These are phyloP conservation scores for Cololabis saira DNA, from an alignment of 2,113 vertebrate species.

Conservation along the genomic window DNA sequence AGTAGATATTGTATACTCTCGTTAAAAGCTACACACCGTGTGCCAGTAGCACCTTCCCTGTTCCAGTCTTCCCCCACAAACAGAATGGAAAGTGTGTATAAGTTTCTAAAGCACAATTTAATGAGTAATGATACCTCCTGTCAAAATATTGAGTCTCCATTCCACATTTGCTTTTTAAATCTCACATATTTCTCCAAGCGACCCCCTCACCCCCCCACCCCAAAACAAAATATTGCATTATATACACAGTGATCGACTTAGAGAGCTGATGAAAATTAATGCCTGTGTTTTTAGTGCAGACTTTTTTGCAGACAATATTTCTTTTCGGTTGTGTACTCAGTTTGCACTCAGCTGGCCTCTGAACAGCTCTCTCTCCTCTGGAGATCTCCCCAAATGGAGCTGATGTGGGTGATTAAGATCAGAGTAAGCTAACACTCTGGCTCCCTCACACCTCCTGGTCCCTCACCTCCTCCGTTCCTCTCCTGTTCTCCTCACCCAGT, in stretches of 20 bases:
- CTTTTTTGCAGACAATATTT: conserved; percentile 62
- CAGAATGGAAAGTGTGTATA: conserved; percentile 56
- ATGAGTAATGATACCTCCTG: conserved; percentile 69
- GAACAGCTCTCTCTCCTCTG: conserved; percentile 58
- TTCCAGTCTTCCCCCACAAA: conserved; percentile 21
- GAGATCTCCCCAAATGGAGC: conserved; percentile 65
- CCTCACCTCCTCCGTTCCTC: conserved; percentile 18
- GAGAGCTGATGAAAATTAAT: conserved; percentile 69
- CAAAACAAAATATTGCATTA: conserved; percentile 62
- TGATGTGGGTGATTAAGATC: conserved; percentile 70
- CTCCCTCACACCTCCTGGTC: conserved; percentile 50
- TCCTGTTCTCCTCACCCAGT: conserved; percentile 41
- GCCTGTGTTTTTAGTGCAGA: conserved; percentile 67
- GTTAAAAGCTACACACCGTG: conserved; percentile 55
- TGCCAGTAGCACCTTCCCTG: conserved; percentile 23
- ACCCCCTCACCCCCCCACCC: not conserved
- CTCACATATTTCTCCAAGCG: conserved; percentile 55
- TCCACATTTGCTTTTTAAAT: conserved; percentile 72
- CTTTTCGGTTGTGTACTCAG: conserved; percentile 58
- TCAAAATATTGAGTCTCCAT: conserved; percentile 68
- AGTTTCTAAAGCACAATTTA: conserved; percentile 53
- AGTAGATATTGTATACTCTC: conserved; percentile 43
- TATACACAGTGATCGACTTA: conserved; percentile 58
- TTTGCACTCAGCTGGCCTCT: conserved; percentile 62
- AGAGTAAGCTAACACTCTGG: conserved; percentile 64